phyloP scores from a whole-genome alignment of 1,140 invertebrate species.

The Ditylenchus dipsaci region DNA sequence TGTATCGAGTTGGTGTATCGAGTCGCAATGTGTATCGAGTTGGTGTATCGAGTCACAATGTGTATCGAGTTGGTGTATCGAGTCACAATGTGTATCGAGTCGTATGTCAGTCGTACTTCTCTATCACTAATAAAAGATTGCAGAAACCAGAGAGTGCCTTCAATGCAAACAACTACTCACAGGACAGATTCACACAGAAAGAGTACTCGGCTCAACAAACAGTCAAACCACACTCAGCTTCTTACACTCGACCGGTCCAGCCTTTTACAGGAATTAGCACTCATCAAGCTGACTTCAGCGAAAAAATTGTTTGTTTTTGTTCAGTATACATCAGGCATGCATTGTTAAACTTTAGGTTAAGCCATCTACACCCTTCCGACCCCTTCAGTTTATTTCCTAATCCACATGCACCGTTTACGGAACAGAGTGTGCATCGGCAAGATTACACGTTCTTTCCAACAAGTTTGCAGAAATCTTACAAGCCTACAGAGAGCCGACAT shows the following conservation, averaged over 20 bases:
- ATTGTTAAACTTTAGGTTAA: not conserved
- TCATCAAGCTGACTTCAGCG: not conserved
- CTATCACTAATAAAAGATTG: too few species aligned
- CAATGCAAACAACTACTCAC: conserved; percentile 7
- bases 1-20: too few species aligned
- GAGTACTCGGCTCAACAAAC: not conserved
- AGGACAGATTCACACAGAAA: conserved; percentile 3
- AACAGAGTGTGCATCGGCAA: not conserved
- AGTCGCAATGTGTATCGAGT: too few species aligned
- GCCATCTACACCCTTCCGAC: not conserved
- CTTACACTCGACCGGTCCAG: not conserved
- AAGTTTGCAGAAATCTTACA: not conserved
- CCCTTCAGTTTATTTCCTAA: not conserved
- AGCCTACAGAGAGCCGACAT: conserved; percentile 3
- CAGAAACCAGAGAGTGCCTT: conserved; percentile 7
- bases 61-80: too few species aligned
- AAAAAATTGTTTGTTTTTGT: conserved; percentile 1
- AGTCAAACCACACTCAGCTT: not conserved
- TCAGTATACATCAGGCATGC: not conserved
- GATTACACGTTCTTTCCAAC: conserved; percentile 5
- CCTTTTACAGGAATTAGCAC: conserved; percentile 4
- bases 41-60: too few species aligned
- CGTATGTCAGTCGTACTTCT: too few species aligned
- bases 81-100: too few species aligned
- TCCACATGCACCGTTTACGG: not conserved